Evolutionary conservation across 1,140 invertebrate species (phyloP), one percentile per base, ranked within the genome.

Genomic region (Galleria mellonella): DNA sequence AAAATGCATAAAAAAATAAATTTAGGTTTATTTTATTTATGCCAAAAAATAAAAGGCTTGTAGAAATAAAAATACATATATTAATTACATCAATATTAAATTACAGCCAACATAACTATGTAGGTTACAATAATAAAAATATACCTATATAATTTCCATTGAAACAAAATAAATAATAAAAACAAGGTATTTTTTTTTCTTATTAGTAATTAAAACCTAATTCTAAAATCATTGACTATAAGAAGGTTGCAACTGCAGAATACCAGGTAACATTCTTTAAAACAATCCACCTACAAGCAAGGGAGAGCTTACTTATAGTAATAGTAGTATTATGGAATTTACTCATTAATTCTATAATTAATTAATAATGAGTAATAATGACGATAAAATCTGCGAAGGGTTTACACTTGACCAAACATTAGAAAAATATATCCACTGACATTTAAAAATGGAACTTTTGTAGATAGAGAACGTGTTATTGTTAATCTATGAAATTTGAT

Each of bases 1-100:
- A n/a, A n/a, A n/a, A n/a, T n/a, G n/a, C n/a, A n/a, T n/a, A n/a
- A n/a, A n/a, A n/a, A n/a, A n/a, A n/a, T n/a, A n/a, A n/a, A n/a
- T n/a, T n/a, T n/a, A n/a, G 9, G 9, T 31, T 31, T 31, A 10
- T 4, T 31, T 3, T 4, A 31, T 4, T 31, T 2, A 9, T 37
- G 9, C 5, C 14, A n/a, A 9, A 44, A 59, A 68, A 54, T 44
- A 45, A 61, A 53, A 43, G 35, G 52, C 42, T 44, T 17, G 23
- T 66, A 69, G 74, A 84, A 84, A 84, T 84, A 84, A 84, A 84
- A 84, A 84, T 84, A 84, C 81, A 84, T 83, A 81, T 84, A 84
- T 84, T 84, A 84, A 81, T 84, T 83, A 84, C 76, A 83, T 84
- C 76, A 79, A 83, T 84, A 77, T 81, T 84, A 79, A 83, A 81